phyloP scores from a whole-genome alignment of 2,888 invertebrate genomes.

The Cantharis flavilabris region DNA sequence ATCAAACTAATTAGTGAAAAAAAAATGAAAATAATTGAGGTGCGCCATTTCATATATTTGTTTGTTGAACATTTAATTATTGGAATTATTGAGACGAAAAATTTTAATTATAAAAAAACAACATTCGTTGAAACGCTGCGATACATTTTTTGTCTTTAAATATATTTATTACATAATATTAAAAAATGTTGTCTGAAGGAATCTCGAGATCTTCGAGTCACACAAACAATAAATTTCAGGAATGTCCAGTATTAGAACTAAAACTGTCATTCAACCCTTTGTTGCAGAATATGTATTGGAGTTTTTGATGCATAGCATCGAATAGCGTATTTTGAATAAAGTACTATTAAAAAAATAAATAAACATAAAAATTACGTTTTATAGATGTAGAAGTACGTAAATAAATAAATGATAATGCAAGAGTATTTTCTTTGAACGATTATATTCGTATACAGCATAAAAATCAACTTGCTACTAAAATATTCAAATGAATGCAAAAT shows the following conservation, averaged over 20 bases:
- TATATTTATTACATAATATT: not conserved
- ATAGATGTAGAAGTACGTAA: not conserved
- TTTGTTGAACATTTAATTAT: not conserved
- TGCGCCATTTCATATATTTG: not conserved
- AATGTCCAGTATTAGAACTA: conserved; percentile 1
- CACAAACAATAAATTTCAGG: not conserved
- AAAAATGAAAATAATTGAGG: not conserved
- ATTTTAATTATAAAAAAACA: not conserved
- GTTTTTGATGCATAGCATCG: not conserved
- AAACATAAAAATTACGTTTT: not conserved
- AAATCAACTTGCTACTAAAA: not conserved
- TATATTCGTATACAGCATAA: not conserved
- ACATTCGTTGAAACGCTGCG: rapidly evolving
- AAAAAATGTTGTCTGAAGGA: not conserved
- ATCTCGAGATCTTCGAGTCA: not conserved
- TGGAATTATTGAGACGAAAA: not conserved
- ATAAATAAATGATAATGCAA: not conserved
- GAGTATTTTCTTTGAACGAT: not conserved
- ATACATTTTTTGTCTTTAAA: not conserved
- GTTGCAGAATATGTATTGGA: not conserved
- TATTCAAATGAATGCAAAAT: conserved; percentile 3
- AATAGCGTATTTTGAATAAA: not conserved
- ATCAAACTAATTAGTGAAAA: not conserved
- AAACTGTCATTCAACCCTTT: conserved; percentile 1
- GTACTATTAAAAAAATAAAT: not conserved